Base-by-base conservation (phyloP, 2,797 vertebrate genomes). In the Alca torda region DNA sequence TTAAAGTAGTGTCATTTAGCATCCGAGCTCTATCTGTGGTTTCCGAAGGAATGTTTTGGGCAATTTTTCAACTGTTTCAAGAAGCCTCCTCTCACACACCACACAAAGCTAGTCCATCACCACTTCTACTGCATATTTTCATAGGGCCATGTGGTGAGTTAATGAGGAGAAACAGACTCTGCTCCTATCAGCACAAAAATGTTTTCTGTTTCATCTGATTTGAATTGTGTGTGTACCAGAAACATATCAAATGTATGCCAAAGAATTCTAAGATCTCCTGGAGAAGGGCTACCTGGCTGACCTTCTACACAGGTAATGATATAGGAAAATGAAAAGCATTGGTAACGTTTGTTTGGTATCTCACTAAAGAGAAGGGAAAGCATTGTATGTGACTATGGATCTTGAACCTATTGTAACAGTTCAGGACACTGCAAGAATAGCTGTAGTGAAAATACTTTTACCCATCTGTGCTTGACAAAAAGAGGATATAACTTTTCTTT, bases 11-110 rank as follows among this genome's bases (percentile, higher is more conserved):
- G 31, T 37, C 41, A 70, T 53, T 92, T 83, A 89, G 48, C 45
- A 80, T 16, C 25, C 18, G 75, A 54, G 33, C 85, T 94, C 54
- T 91, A 77, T 24, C 68, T 46, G 28, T 50, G 35, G 60, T 73
- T 95, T 85, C 57, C 26, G 78, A 77, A 87, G 48, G 67, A 89
- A 78, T 48, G 43, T 68, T 77, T 80, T 53, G 53, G 50, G 13
- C 87, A 89, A 53, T 57, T 90, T 90, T 90, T 91, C 70, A 93
- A 90, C 43, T 68, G 57, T 77, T 96, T 91, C 87, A 96, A 84
- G 89, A 95, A 95, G 33, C 19, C 10, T 86, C 28, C 53, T 65
- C 69, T 86, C 88, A 95, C 84, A 75, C 50, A 63, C 0, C 6
- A 78, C 33, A 92, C 24, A 76, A 74, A 91, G 46, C 26, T 67